Conservation (phyloP, 1,140 invertebrate genomes). For the Drosophila varians region DNA sequence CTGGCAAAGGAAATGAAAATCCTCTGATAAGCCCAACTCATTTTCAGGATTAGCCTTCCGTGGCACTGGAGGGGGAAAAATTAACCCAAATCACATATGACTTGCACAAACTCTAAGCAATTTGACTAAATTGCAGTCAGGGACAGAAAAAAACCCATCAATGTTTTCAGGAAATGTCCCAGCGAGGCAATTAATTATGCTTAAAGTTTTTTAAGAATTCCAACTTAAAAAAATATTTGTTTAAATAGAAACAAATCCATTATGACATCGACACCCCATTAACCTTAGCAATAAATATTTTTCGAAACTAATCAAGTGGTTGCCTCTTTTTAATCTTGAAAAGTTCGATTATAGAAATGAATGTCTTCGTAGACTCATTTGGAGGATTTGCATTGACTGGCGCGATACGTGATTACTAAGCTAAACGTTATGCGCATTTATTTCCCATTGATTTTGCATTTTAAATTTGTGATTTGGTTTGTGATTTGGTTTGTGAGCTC, state of each 20-base stretch:
- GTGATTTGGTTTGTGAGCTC: conserved; percentile 45
- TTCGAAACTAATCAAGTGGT: conserved; percentile 46
- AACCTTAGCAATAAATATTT: conserved; percentile 61
- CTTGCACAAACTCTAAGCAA: background rate
- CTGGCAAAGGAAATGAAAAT: conserved; percentile 34
- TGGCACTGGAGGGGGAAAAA: conserved; percentile 10
- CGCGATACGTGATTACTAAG: conserved; percentile 63
- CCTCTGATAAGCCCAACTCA: conserved; percentile 40
- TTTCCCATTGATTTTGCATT: conserved; percentile 68
- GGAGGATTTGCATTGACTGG: conserved; percentile 32
- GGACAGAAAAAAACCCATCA: background rate
- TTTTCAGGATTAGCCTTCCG: conserved; percentile 3
- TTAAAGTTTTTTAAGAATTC: conserved; percentile 8
- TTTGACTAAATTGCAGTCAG: background rate
- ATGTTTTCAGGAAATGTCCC: background rate
- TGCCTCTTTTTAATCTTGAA: conserved; percentile 9
- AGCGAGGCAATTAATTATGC: conserved; percentile 14
- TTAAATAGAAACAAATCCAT: conserved; percentile 17
- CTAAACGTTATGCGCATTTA: conserved; percentile 79
- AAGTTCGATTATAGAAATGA: conserved; percentile 1
- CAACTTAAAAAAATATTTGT: conserved; percentile 27
- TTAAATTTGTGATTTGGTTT: conserved; percentile 47
- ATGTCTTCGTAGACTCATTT: conserved; percentile 24
- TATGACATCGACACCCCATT: conserved; percentile 68
- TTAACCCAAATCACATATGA: conserved; percentile 38